Base-by-base conservation (phyloP, 2,888 invertebrate genomes). In the Drosophila monieri region DNA sequence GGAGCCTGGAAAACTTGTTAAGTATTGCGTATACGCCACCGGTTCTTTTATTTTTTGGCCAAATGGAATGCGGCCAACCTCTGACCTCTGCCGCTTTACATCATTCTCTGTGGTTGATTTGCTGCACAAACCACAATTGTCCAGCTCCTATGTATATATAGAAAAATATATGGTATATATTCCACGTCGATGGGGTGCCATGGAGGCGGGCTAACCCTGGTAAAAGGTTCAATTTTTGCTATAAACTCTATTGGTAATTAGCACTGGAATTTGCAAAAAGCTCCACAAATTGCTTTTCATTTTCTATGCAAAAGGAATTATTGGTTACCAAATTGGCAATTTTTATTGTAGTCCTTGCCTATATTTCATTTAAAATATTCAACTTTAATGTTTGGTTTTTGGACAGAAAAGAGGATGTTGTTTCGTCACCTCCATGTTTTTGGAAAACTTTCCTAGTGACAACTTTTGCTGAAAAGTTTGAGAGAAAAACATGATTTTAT, bases 21-120 rank as follows among this genome's bases (percentile, higher is more conserved):
- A 27, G 44, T 49, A 53, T 74, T 68, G 39, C 76, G 83, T 70
- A 79, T 77, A 74, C 80, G 81, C 46, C 61, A 9, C 15, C 15
- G 39, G 18, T 43, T 21, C 25, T 8, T 52, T 59, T 15, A 51
- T 61, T 61, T 52, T 49, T 46, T 27, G 62, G 56, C n/a, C 15
- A 61, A 61, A 65, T 41, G 46, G 47, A 32, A 39, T 64, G 66
- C 66, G 49, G 62, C 30, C 8, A 47, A 47, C 44, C 56, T 39
- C 43, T 43, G 55, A 12, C 21, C 21, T 39, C 53, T 47, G 60
- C 35, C 47, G 25, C 15, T 55, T 48, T 64, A 54, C 65, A 54
- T 54, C 54, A 64, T 44, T 23, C 25, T 44, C 61, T 62, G 62
- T 32, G 62, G 62, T 51, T 43, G 61, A 59, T 60, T 48, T 47